A percentile compares a stretch with the other conserved stretches of the same genome.
phyloP scores from a whole-genome alignment of 2,888 invertebrate species.

The Graphium colonna region DNA sequence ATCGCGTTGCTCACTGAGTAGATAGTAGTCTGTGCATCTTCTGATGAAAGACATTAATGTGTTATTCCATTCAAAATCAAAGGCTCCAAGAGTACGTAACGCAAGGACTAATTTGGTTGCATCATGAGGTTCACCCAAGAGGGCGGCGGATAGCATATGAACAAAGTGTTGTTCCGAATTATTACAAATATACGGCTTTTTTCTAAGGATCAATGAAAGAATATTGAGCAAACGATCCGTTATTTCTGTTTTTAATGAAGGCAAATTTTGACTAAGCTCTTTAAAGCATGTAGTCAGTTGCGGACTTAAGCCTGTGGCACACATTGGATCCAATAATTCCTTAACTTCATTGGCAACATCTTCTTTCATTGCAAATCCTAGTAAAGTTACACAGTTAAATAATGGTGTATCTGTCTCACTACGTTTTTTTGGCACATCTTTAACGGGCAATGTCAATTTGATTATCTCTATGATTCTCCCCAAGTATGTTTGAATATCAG shows the following conservation, averaged over 20 bases:
- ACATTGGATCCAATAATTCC: constrained; percentile 93
- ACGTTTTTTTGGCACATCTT: constrained; percentile 89
- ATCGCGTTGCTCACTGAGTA: constrained; percentile 94
- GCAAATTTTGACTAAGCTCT: constrained; percentile 93
- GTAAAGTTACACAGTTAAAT: constrained; percentile 95
- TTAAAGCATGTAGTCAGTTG: constrained; percentile 94
- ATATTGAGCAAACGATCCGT: constrained; percentile 95
- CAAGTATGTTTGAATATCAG: constrained; percentile 88
- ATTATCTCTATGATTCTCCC: constrained; percentile 92
- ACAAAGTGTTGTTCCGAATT: constrained; percentile 71
- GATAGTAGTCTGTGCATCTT: constrained; percentile 94
- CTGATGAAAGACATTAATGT: constrained; percentile 95
- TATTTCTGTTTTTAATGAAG: constrained; percentile 93
- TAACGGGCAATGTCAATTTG: constrained; percentile 85
- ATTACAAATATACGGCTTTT: constrained; percentile 86
- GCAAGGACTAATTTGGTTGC: constrained; percentile 94
- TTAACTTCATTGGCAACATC: constrained; percentile 88
- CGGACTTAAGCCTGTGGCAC: constrained; percentile 93
- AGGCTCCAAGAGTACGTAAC: constrained; percentile 92
- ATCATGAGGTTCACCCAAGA: constrained; percentile 83
- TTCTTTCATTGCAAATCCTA: constrained; percentile 93
- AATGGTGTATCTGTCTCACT: constrained; percentile 89
- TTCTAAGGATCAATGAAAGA: constrained; percentile 93
- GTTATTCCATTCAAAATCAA: constrained; percentile 93
- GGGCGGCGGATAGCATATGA: constrained; percentile 58